Percentiles rank a stretch among this genome's conserved stretches.
Evolutionary conservation across 2,113 vertebrate species (phyloP).

Genomic region (Cinclus mexicanus): DNA sequence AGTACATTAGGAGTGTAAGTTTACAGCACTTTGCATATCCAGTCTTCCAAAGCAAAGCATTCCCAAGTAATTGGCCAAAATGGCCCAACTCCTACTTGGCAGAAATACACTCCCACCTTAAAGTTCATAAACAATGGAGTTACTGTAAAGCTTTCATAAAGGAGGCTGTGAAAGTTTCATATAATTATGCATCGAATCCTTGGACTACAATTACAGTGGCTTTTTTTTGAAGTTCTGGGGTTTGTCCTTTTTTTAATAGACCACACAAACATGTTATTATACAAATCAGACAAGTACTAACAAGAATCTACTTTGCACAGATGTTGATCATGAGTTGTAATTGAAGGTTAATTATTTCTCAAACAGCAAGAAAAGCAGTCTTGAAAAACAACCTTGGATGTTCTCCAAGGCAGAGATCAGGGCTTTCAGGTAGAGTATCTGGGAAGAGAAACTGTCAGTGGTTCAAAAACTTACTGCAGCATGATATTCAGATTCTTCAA

Average conservation of each 20-base stretch:
- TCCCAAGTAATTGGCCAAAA: neutral
- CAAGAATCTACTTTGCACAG: neutral
- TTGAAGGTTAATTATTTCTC: slow-evolving; percentile 5
- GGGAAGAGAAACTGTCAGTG: neutral
- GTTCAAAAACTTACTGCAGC: neutral
- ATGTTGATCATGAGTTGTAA: neutral
- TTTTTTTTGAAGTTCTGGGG: neutral
- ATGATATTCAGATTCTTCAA: neutral
- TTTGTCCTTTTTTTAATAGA: neutral
- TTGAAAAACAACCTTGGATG: neutral
- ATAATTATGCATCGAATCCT: neutral
- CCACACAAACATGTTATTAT: neutral
- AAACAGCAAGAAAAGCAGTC: neutral
- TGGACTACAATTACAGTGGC: neutral
- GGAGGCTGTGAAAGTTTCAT: neutral
- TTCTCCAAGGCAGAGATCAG: neutral
- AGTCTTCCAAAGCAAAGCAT: neutral
- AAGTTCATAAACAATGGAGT: neutral
- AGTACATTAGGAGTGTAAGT: neutral
- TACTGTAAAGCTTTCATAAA: neutral
- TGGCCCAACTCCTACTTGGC: neutral
- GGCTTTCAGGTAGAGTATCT: neutral
- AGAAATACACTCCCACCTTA: neutral
- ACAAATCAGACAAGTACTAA: slow-evolving; percentile 10
- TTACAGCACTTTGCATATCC: neutral